Evolutionary conservation across 2,888 invertebrate species (phyloP).

Genomic region (Galerucella calmariensis): DNA sequence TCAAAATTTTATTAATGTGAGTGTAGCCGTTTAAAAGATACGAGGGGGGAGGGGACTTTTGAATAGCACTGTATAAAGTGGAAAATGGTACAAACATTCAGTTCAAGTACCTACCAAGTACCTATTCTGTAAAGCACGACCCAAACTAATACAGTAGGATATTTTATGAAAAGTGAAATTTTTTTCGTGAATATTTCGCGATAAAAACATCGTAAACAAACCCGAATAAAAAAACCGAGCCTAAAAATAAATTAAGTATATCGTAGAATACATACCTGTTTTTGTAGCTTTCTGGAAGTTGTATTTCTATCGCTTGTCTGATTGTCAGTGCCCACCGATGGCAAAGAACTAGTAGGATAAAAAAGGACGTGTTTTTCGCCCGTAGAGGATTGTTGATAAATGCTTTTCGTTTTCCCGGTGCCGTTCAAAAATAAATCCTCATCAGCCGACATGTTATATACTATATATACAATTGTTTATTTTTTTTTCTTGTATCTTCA

Average conservation of each 20-base stretch:
- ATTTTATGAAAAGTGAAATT: too few relatives aligned
- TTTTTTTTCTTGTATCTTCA: conserved; percentile 13
- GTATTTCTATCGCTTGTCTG: conserved; percentile 51
- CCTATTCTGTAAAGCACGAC: too few relatives aligned
- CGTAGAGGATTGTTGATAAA: conserved; percentile 63
- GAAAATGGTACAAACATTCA: too few relatives aligned
- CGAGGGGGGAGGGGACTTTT: too few relatives aligned
- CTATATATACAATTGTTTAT: conserved; percentile 35
- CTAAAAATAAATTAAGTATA: conserved; percentile 1
- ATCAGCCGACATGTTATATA: conserved; percentile 57
- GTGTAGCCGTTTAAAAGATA: too few relatives aligned
- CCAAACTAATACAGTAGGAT: too few relatives aligned
- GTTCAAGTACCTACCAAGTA: too few relatives aligned
- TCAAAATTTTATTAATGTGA: too few relatives aligned
- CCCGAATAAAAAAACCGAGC: not conserved
- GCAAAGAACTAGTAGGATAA: conserved; percentile 64
- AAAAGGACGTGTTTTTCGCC: conserved; percentile 66
- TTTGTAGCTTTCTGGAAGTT: conserved; percentile 25
- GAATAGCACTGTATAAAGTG: too few relatives aligned
- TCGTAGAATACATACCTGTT: conserved; percentile 31
- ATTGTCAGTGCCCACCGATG: conserved; percentile 61
- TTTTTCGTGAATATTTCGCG: not conserved
- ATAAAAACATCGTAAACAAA: too few relatives aligned
- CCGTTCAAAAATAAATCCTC: conserved; percentile 62
- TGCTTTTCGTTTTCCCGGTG: conserved; percentile 61